A percentile compares a stretch with the other conserved stretches of the same genome.
phyloP scores from a whole-genome alignment of 2,888 invertebrate species.

The Eupithecia abbreviata region DNA sequence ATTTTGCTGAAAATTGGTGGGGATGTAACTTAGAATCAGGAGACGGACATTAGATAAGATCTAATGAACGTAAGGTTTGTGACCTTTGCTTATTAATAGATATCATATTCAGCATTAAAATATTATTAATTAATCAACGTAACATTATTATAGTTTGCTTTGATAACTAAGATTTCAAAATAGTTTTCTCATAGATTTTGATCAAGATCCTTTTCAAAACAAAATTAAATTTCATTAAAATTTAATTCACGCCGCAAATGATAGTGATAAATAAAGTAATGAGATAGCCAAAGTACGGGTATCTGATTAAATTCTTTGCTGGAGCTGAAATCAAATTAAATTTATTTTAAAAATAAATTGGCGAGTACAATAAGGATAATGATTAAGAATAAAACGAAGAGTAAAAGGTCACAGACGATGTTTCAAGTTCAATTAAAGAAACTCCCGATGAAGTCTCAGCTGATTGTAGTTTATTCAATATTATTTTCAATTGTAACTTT shows the following conservation, averaged over 20 bases:
- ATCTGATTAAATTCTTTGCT: conserved; percentile 50
- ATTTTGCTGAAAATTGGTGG: too few relatives aligned
- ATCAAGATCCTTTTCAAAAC: not conserved
- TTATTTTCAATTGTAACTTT: conserved; percentile 28
- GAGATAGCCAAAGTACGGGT: conserved; percentile 33
- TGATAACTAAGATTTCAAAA: not conserved
- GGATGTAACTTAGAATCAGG: too few relatives aligned
- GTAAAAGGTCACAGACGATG: conserved; percentile 58
- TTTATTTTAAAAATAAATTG: conserved; percentile 60
- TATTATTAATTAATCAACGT: not conserved
- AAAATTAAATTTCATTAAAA: conserved; percentile 17
- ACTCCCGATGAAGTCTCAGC: conserved; percentile 45
- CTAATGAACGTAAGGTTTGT: too few relatives aligned
- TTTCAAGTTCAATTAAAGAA: conserved; percentile 55
- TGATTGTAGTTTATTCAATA: conserved; percentile 40
- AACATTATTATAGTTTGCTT: not conserved
- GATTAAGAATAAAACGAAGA: conserved; percentile 58
- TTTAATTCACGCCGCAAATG: conserved; percentile 32
- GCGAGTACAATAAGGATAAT: conserved; percentile 64
- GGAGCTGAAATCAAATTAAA: conserved; percentile 55
- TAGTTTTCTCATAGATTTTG: not conserved
- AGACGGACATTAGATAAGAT: too few relatives aligned
- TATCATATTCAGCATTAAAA: too few relatives aligned
- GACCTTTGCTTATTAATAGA: too few relatives aligned
- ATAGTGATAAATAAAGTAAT: conserved; percentile 41